Percentiles rank a stretch among this genome's conserved stretches.
These are phyloP conservation scores for Drosophila yakuba DNA, from an alignment of 1,140 invertebrate genomes.

Conservation along the genomic window DNA sequence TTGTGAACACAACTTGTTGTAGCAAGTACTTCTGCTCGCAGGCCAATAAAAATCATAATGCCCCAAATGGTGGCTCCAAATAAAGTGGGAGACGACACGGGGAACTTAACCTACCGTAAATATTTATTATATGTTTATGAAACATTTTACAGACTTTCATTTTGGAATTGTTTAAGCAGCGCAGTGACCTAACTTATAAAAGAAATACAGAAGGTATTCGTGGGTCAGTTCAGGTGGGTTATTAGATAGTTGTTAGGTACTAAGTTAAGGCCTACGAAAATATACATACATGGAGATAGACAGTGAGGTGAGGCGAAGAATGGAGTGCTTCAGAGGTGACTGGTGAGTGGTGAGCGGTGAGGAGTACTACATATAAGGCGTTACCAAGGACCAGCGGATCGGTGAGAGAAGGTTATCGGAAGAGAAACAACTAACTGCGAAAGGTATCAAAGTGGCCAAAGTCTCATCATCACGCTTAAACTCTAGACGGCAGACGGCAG, in stretches of 20 bases:
- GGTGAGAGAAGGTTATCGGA: slow-evolving; percentile 46
- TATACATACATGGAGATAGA: slow-evolving; percentile 41
- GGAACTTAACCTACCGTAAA: slow-evolving; percentile 75
- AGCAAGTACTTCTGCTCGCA: slow-evolving; percentile 27
- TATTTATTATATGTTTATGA: slow-evolving; percentile 83
- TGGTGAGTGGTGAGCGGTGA: slow-evolving; percentile 4
- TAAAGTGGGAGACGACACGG: slow-evolving; percentile 5
- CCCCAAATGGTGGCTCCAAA: slow-evolving; percentile 3
- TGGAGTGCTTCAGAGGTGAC: slow-evolving; percentile 3
- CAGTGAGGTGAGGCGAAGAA: slow-evolving; percentile 11
- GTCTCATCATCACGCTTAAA: slow-evolving; percentile 79
- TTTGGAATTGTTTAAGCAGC: slow-evolving; percentile 71
- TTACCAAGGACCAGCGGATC: slow-evolving; percentile 68
- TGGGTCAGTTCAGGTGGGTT: slow-evolving; percentile 20
- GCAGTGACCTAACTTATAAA: slow-evolving; percentile 64
- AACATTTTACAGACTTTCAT: slow-evolving; percentile 82
- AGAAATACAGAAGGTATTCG: slow-evolving; percentile 43
- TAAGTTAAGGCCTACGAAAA: slow-evolving; percentile 33
- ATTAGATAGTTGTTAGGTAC: slow-evolving; percentile 34
- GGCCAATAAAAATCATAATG: slow-evolving; percentile 39
- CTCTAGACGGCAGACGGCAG: slow-evolving; percentile 48
- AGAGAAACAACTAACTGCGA: slow-evolving; percentile 47
- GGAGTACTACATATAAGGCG: slow-evolving; percentile 76
- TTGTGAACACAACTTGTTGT: slow-evolving; percentile 47
- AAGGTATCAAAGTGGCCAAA: slow-evolving; percentile 53